Conservation (phyloP, 1,140 invertebrate genomes). For the Frieseomelitta varia region DNA sequence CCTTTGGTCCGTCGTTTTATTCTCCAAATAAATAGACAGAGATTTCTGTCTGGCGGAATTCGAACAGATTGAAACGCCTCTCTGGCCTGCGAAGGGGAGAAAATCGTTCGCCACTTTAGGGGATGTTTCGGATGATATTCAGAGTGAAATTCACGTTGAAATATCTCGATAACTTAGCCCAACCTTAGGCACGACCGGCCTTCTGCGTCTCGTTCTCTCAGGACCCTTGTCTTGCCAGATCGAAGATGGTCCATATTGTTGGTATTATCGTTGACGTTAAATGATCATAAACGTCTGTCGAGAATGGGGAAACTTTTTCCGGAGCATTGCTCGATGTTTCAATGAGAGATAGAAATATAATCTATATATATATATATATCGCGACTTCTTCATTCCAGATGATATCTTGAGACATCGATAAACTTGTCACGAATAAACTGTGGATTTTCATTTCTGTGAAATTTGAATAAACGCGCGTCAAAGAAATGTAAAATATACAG, state of each 20-base stretch:
- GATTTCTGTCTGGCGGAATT: background rate
- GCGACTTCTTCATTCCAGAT: too few relatives aligned
- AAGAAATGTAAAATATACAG: too few relatives aligned
- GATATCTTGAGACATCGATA: too few relatives aligned
- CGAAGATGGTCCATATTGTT: conserved; percentile 12
- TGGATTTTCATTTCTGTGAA: too few relatives aligned
- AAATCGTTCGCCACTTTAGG: conserved; percentile 15
- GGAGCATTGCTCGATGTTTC: background rate
- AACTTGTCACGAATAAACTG: too few relatives aligned
- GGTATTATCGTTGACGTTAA: conserved; percentile 62
- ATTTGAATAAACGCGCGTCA: too few relatives aligned
- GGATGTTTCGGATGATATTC: conserved; percentile 20
- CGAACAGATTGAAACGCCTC: background rate
- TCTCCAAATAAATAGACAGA: conserved; percentile 11
- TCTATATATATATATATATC: too few relatives aligned
- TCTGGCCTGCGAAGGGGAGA: background rate
- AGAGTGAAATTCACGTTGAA: conserved; percentile 24
- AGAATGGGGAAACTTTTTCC: background rate
- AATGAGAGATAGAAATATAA: too few relatives aligned
- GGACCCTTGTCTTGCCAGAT: too few relatives aligned
- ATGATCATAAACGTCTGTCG: conserved; percentile 66
- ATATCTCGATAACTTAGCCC: conserved; percentile 39
- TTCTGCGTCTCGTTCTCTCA: background rate
- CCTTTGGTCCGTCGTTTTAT: background rate
- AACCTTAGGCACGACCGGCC: conserved; percentile 56